Conservation (phyloP, 2,888 invertebrate genomes). For the Drosophila hamatofila region DNA sequence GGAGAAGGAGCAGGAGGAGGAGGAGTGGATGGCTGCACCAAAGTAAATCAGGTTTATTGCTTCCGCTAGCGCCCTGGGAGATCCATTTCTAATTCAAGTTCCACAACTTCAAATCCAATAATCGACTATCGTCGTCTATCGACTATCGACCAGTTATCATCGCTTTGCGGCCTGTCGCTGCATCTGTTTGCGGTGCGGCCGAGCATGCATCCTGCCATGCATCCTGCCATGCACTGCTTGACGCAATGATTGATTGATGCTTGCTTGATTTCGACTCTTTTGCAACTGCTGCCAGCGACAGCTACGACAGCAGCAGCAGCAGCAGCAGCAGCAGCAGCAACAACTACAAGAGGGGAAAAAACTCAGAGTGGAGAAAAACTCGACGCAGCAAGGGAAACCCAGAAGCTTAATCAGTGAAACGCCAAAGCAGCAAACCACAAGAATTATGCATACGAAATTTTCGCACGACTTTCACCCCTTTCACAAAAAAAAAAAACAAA, state of each 20-base stretch:
- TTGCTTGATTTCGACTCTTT: conserved; percentile 22
- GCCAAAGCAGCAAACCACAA: conserved; percentile 31
- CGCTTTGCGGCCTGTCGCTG: conserved; percentile 7
- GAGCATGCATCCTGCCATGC: conserved; percentile 47
- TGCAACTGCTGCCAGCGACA: conserved; percentile 25
- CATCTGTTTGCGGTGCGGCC: conserved; percentile 9
- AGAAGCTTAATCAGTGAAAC: conserved; percentile 23
- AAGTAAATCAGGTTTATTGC: conserved; percentile 58
- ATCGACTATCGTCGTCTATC: conserved; percentile 20
- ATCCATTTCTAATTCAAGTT: conserved; percentile 16
- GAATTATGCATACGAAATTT: conserved; percentile 31
- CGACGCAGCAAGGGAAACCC: conserved; percentile 7
- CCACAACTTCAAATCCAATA: conserved; percentile 18
- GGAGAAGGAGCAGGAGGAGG: no score
- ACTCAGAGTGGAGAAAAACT: conserved; percentile 9
- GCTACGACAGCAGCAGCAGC: conserved; percentile 41
- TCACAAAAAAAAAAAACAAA: background rate
- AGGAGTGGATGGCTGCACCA: conserved; percentile 26
- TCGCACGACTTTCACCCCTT: background rate
- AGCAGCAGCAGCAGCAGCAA: conserved; percentile 32
- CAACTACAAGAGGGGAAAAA: no score
- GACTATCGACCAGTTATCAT: conserved; percentile 33
- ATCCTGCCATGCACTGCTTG: conserved; percentile 56
- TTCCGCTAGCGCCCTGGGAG: conserved; percentile 32
- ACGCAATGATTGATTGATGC: conserved; percentile 60